phyloP scores from a whole-genome alignment of 2,797 vertebrate species.

The Triplophysa yarkandensis region DNA sequence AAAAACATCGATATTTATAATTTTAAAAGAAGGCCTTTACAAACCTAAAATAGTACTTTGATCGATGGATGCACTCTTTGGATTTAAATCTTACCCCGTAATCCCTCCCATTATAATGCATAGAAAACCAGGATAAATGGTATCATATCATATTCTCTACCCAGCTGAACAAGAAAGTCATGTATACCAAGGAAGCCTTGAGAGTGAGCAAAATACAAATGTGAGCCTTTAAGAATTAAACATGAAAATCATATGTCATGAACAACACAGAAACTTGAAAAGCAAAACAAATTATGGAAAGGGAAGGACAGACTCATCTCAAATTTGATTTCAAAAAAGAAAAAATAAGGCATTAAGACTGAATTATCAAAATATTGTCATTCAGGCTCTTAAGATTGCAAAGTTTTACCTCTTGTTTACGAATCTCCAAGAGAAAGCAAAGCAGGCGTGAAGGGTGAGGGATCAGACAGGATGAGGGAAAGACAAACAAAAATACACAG shows the following conservation, averaged over 20 bases:
- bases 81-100: too few species aligned
- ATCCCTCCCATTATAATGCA: too few species aligned
- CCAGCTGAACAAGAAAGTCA: too few species aligned
- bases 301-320: background rate
- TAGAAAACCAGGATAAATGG: too few species aligned
- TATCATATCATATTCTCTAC: too few species aligned
- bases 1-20: too few species aligned
- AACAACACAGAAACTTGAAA: conserved; percentile 13
- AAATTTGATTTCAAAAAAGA: background rate
- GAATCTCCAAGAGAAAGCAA: conserved; percentile 76
- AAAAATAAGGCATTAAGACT: background rate
- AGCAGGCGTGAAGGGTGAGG: conserved; percentile 69
- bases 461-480: conserved; percentile 51
- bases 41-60: too few species aligned
- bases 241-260: background rate
- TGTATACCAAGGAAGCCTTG: too few species aligned
- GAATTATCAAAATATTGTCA: background rate
- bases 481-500: conserved; percentile 33
- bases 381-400: conserved; percentile 14
- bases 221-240: too few species aligned
- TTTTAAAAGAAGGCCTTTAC: too few species aligned
- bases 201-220: too few species aligned
- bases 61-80: too few species aligned
- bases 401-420: conserved; percentile 84
- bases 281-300: conserved; percentile 25